Evolutionary conservation across 2,113 vertebrate species (phyloP).

Genomic region (Chrysemys picta): DNA sequence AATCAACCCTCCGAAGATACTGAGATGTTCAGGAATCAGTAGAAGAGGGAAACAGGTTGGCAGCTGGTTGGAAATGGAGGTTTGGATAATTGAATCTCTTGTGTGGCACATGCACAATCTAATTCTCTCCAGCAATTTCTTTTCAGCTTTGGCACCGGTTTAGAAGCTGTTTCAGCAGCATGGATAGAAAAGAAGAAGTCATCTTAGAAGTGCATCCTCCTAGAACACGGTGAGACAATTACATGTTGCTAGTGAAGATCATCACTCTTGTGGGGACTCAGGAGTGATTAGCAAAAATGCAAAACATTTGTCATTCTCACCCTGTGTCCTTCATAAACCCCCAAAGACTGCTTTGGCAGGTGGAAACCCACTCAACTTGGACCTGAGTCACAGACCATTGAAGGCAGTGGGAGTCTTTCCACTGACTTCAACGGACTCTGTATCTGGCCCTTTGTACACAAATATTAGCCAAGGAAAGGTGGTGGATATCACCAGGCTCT

Average conservation of each 20-base stretch:
- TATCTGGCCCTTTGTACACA: not conserved
- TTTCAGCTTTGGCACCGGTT: not conserved
- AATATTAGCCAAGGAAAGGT: not conserved
- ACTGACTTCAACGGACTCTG: not conserved
- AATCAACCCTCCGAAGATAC: not conserved
- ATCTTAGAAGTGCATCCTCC: fast-evolving
- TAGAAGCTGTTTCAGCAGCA: not conserved
- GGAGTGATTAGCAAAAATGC: not conserved
- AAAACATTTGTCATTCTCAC: not conserved
- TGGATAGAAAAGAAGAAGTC: not conserved
- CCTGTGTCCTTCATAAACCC: not conserved
- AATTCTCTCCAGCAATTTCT: not conserved
- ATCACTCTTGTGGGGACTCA: not conserved
- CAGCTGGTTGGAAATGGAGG: not conserved
- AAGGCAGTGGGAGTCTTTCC: not conserved
- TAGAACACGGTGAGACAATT: not conserved
- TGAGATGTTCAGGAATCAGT: not conserved
- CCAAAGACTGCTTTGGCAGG: not conserved
- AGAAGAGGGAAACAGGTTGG: not conserved
- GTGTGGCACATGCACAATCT: not conserved
- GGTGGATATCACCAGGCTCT: not conserved
- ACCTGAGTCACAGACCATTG: not conserved
- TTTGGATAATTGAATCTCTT: not conserved
- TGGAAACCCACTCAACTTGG: not conserved
- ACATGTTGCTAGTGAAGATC: not conserved